Conservation (phyloP, 1,140 invertebrate species). For the Drosophila mayri region DNA sequence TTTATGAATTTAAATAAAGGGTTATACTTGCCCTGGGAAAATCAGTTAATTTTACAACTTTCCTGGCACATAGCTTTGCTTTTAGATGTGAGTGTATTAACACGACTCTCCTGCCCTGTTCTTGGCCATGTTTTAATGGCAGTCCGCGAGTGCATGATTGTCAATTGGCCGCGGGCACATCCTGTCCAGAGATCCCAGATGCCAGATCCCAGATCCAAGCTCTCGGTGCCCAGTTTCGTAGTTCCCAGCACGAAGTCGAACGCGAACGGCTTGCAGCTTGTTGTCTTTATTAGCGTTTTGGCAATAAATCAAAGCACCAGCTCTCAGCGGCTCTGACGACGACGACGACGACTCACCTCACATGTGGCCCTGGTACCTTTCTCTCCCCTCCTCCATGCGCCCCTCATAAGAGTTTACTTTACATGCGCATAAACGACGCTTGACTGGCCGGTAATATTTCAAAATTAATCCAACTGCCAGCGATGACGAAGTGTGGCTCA, state of each 20-base stretch:
- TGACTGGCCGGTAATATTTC: constrained; percentile 73
- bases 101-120: background rate
- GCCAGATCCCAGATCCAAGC: constrained; percentile 22
- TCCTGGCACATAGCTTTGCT: background rate
- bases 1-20: background rate
- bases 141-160: constrained; percentile 59
- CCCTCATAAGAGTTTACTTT: constrained; percentile 38
- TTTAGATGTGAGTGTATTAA: constrained; percentile 11
- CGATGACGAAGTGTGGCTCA: constrained; percentile 80
- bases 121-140: constrained; percentile 27
- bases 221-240: background rate
- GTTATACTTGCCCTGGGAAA: background rate
- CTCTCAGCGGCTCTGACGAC: constrained; percentile 41
- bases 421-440: constrained; percentile 66
- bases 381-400: background rate
- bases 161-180: constrained; percentile 70
- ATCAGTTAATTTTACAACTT: background rate
- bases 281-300: constrained; percentile 79
- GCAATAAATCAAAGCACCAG: constrained; percentile 80
- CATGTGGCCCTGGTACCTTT: constrained; percentile 62
- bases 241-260: constrained; percentile 29
- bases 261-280: constrained; percentile 71
- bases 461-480: constrained; percentile 83
- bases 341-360: constrained; percentile 54
- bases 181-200: constrained; percentile 53